Evolutionary conservation across 2,888 invertebrate species (phyloP).

Genomic region (Augiades crinisus): DNA sequence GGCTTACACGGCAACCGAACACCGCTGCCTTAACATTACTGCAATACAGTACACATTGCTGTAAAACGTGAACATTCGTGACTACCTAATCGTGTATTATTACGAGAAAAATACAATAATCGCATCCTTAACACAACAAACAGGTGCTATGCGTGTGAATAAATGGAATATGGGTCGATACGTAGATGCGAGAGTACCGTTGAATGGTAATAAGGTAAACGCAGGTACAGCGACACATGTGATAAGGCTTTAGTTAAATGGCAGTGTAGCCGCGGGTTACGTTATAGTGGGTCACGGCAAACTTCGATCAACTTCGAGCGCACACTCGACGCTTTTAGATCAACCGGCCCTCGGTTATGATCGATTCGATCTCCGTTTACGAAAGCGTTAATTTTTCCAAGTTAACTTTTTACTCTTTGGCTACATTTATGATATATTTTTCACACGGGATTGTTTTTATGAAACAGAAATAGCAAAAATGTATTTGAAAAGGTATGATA

Average conservation of each 20-base stretch:
- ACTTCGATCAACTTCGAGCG: constrained; percentile 28
- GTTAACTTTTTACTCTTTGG: too few species aligned
- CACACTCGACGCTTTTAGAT: constrained; percentile 6
- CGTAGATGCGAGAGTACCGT: constrained; percentile 15
- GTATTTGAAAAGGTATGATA: too few species aligned
- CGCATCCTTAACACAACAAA: constrained; percentile 7
- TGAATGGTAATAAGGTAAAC: constrained; percentile 18
- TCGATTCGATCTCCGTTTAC: constrained; percentile 1
- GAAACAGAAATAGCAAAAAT: too few species aligned
- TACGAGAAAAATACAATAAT: constrained; percentile 13
- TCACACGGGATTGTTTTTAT: too few species aligned
- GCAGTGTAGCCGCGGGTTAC: constrained; percentile 29
- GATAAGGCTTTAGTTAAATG: constrained; percentile 32
- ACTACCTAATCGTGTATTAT: constrained; percentile 11
- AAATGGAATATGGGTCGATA: background rate
- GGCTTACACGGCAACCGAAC: background rate
- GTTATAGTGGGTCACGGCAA: constrained; percentile 44
- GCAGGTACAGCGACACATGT: constrained; percentile 32
- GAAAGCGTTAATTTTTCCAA: too few species aligned
- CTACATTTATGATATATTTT: too few species aligned
- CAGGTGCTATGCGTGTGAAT: constrained; percentile 4
- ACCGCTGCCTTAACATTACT: background rate
- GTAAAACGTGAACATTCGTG: constrained; percentile 10
- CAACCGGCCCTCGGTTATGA: background rate
- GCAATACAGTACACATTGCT: constrained; percentile 2